A percentile compares a stretch with the other conserved stretches of the same genome.
Evolutionary conservation across 2,888 invertebrate genomes (phyloP).

Genomic region (Pachydiplax longipennis): DNA sequence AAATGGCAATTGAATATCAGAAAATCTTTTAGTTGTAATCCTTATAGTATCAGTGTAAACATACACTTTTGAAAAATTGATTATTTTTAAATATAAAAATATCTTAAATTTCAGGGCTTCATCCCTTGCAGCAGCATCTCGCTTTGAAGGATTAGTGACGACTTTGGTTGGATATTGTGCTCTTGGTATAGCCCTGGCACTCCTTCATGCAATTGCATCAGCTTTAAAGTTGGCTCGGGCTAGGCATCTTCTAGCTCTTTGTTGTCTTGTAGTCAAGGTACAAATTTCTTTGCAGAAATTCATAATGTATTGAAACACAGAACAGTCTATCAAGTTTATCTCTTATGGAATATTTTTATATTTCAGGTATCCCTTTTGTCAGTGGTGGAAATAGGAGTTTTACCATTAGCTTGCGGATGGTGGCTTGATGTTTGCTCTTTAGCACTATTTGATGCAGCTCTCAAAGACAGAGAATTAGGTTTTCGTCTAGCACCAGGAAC

Average conservation of each 20-base stretch:
- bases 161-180: constrained; percentile 93
- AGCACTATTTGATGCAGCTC: constrained; percentile 87
- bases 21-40: not conserved
- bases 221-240: constrained; percentile 81
- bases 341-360: constrained; percentile 49
- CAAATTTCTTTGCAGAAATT: not conserved
- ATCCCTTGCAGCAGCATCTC: constrained; percentile 69
- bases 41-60: not conserved
- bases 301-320: not conserved
- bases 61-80: not conserved
- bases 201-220: constrained; percentile 85
- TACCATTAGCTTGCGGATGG: constrained; percentile 97
- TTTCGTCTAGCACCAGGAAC: constrained; percentile 94
- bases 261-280: constrained; percentile 82
- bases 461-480: constrained; percentile 86
- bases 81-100: not conserved
- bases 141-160: constrained; percentile 92
- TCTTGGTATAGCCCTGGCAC: constrained; percentile 81
- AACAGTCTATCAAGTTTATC: not conserved
- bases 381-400: constrained; percentile 95
- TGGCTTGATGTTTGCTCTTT: constrained; percentile 98
- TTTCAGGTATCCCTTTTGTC: constrained; percentile 88
- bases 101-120: not conserved
- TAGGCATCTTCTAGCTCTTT: constrained; percentile 86
- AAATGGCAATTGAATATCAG: too few species aligned